These are phyloP conservation scores for Hydrophis major DNA, from an alignment of 2,797 vertebrate species.

Conservation along the genomic window DNA sequence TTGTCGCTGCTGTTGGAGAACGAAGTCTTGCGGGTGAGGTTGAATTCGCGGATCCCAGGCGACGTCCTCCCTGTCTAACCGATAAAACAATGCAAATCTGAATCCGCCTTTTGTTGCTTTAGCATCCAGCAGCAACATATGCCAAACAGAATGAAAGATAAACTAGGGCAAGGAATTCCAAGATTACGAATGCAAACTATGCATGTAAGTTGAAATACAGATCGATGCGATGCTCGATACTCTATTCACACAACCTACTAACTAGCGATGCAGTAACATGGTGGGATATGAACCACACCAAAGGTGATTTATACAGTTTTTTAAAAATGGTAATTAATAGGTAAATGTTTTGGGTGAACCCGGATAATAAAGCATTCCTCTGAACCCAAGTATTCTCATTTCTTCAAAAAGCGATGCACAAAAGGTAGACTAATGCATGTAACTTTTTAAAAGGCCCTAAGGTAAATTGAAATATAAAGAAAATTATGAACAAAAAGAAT, in stretches of 20 bases:
- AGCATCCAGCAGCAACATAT: background rate
- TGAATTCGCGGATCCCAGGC: background rate
- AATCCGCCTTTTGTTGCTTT: background rate
- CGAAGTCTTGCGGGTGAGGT: background rate
- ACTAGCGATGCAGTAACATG: background rate
- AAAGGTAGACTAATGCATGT: background rate
- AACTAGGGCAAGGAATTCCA: background rate
- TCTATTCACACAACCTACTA: background rate
- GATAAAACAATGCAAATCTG: background rate
- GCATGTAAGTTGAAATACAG: background rate
- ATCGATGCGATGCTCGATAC: background rate
- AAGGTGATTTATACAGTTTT: background rate
- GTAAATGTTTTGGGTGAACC: background rate
- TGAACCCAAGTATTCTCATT: background rate
- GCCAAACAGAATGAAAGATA: background rate
- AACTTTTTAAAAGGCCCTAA: background rate
- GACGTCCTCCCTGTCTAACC: background rate
- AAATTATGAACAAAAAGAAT: background rate
- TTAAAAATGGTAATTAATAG: background rate
- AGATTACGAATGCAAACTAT: background rate
- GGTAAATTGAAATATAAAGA: background rate
- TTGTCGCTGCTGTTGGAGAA: conserved; percentile 28
- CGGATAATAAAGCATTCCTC: background rate
- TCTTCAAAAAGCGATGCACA: background rate
- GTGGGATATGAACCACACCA: background rate